These are phyloP conservation scores for Chrysaora quinquecirrha DNA, from an alignment of 30 jellyfish, hydroid and myxozoan genomes.

Conservation along the genomic window DNA sequence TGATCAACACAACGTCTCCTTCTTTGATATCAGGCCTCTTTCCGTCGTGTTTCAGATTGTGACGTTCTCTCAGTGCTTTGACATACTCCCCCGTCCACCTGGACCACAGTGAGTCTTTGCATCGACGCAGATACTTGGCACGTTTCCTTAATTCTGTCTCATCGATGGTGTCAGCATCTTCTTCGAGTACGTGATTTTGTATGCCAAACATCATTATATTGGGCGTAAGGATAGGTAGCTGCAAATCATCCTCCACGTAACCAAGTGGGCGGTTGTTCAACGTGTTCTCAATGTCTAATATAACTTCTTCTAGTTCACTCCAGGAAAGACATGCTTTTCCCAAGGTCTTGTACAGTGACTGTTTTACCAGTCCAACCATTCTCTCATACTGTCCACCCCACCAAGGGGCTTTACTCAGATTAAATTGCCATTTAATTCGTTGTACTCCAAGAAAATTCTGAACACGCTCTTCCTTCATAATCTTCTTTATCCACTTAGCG, in stretches of 20 bases:
- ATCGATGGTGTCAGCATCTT: constrained; percentile 15
- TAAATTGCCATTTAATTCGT: constrained; percentile 62
- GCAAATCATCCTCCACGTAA: constrained; percentile 41
- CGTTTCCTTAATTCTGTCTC: constrained; percentile 42
- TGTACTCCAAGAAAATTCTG: too few species aligned
- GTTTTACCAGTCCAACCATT: too few species aligned
- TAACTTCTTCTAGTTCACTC: constrained; percentile 17
- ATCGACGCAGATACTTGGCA: constrained; percentile 20
- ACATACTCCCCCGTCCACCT: constrained; percentile 68
- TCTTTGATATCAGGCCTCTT: too few species aligned
- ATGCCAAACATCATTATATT: constrained; percentile 46
- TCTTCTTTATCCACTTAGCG: too few species aligned
- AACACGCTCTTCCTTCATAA: too few species aligned
- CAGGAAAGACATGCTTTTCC: constrained; percentile 27
- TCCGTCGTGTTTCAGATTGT: too few species aligned
- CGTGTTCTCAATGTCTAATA: constrained; percentile 35
- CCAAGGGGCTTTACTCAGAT: too few species aligned
- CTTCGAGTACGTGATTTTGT: constrained; percentile 39
- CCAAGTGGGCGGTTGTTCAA: constrained; percentile 56
- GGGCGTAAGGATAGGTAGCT: constrained; percentile 54
- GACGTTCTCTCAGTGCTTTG: too few species aligned
- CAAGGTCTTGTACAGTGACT: too few species aligned
- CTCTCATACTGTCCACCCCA: too few species aligned
- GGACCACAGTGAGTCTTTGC: constrained; percentile 44
- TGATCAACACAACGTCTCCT: too few species aligned